Evolutionary conservation across 2,113 vertebrate genomes (phyloP).

Genomic region (Tachuris rubrigastra): DNA sequence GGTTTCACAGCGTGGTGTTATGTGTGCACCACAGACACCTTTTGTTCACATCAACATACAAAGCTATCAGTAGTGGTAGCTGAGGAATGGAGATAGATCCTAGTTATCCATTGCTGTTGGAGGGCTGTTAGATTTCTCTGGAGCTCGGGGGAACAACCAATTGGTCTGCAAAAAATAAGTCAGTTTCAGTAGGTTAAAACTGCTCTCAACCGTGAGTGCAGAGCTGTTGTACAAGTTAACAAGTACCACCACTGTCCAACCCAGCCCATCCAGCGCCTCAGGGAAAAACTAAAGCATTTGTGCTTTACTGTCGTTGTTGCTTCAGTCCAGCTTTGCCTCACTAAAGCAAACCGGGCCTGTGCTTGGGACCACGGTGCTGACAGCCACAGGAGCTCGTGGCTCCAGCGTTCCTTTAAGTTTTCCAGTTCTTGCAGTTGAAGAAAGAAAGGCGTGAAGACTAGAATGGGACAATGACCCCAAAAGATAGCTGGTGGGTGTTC

Average conservation of each 20-base stretch:
- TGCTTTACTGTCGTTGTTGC: not conserved
- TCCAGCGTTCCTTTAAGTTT: not conserved
- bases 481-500: not conserved
- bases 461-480: not conserved
- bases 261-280: not conserved
- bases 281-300: not conserved
- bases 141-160: not conserved
- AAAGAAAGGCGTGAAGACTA: not conserved
- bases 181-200: not conserved
- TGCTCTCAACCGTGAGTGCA: not conserved
- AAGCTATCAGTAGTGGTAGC: not conserved
- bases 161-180: not conserved
- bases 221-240: not conserved
- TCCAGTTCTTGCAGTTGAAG: not conserved
- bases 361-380: not conserved
- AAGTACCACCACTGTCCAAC: not conserved
- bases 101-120: not conserved
- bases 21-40: not conserved
- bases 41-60: rapidly evolving
- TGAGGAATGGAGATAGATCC: not conserved
- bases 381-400: not conserved
- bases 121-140: not conserved
- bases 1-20: too few species aligned
- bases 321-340: not conserved
- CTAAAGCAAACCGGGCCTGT: too few species aligned